Conservation (phyloP, 1,140 invertebrate species). For the Heliconius hewitsoni region DNA sequence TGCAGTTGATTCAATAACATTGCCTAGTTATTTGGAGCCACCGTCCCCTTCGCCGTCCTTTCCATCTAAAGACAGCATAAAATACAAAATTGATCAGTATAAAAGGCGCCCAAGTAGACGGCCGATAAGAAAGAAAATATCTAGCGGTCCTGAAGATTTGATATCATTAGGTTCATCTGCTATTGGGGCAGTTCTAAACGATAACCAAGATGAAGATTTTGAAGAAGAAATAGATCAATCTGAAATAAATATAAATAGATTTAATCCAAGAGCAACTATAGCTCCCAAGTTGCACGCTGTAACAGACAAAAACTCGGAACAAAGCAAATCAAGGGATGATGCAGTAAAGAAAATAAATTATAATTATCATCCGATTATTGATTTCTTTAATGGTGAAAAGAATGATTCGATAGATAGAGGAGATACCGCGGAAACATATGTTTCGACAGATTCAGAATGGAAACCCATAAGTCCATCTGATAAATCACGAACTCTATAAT, state of each 20-base stretch:
- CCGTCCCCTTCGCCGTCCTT: conserved; percentile 66
- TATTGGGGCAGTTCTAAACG: conserved; percentile 58
- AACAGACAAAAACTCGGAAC: conserved; percentile 51
- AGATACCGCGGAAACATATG: conserved; percentile 59
- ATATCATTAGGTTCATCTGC: conserved; percentile 68
- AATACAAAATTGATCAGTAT: conserved; percentile 63
- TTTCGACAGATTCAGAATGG: conserved; percentile 70
- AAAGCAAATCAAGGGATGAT: conserved; percentile 45
- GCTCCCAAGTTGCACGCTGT: conserved; percentile 61
- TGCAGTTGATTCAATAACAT: conserved; percentile 56
- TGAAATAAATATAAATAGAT: conserved; percentile 52
- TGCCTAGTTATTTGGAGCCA: conserved; percentile 77
- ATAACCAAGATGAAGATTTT: conserved; percentile 66
- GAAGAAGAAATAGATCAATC: conserved; percentile 60
- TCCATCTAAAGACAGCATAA: conserved; percentile 59
- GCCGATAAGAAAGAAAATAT: conserved; percentile 75
- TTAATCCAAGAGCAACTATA: conserved; percentile 54
- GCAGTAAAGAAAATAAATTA: conserved; percentile 86
- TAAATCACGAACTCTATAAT: conserved; percentile 45
- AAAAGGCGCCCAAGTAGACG: conserved; percentile 65
- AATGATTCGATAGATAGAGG: conserved; percentile 70
- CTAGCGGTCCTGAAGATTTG: conserved; percentile 66
- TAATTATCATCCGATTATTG: conserved; percentile 92
- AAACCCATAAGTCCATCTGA: conserved; percentile 69
- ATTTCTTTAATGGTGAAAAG: conserved; percentile 84